These are phyloP conservation scores for Capra hircus DNA, from an alignment of 2,113 vertebrate genomes.

Conservation along the genomic window DNA sequence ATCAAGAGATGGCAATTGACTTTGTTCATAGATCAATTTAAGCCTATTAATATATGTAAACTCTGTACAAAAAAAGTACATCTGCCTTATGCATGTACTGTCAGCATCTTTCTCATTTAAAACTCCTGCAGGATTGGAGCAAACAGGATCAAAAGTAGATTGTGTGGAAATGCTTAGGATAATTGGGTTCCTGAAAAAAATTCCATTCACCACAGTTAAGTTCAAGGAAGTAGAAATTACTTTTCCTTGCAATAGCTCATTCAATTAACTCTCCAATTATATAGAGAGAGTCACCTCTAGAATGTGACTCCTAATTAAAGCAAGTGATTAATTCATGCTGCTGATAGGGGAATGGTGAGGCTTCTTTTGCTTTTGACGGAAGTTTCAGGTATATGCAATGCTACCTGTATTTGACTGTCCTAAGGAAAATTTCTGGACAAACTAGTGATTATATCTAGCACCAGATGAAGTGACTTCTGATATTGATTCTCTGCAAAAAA, in stretches of 20 bases:
- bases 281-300: not conserved
- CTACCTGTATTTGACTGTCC: not conserved
- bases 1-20: slow-evolving; percentile 57
- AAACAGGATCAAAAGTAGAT: slow-evolving; percentile 49
- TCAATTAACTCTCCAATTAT: slow-evolving; percentile 65
- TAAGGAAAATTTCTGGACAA: not conserved
- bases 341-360: not conserved
- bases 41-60: slow-evolving; percentile 68
- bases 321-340: slow-evolving; percentile 33
- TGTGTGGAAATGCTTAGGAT: slow-evolving; percentile 34
- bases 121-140: slow-evolving; percentile 23
- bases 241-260: slow-evolving; percentile 63
- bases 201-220: slow-evolving; percentile 11
- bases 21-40: slow-evolving; percentile 63
- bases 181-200: slow-evolving; percentile 47
- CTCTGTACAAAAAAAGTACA: slow-evolving; percentile 58
- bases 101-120: slow-evolving; percentile 48
- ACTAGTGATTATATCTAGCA: not conserved
- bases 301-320: slow-evolving; percentile 69
- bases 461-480: slow-evolving; percentile 2
- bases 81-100: slow-evolving; percentile 35
- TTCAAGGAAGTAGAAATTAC: slow-evolving; percentile 68
- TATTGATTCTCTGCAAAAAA: slow-evolving; percentile 33
- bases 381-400: not conserved
- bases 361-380: slow-evolving; percentile 53